phyloP scores from a whole-genome alignment of 2,888 invertebrate genomes.

The Lysandra coridon region DNA sequence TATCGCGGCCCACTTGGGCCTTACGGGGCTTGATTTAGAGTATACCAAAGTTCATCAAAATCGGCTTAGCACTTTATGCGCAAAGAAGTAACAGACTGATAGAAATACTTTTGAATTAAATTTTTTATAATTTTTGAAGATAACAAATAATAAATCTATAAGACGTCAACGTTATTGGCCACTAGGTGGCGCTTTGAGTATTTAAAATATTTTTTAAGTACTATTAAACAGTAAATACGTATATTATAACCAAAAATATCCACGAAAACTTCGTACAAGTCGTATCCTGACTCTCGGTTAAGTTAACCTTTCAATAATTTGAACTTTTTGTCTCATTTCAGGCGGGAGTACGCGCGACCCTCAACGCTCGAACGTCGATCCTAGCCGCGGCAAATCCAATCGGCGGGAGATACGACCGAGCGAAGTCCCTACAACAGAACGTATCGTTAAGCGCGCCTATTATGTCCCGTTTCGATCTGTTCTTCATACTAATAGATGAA shows the following conservation, averaged over 20 bases:
- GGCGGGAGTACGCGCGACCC: conserved; percentile 97
- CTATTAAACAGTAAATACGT: too few species aligned
- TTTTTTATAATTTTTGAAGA: too few species aligned
- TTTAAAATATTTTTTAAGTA: too few species aligned
- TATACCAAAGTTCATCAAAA: too few species aligned
- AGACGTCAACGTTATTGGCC: too few species aligned
- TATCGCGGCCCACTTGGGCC: too few species aligned
- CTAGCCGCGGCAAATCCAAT: conserved; percentile 99
- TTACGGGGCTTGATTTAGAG: too few species aligned
- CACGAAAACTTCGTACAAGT: not conserved
- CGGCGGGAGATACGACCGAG: conserved; percentile 97
- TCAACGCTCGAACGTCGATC: conserved; percentile 98
- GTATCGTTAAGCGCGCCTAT: conserved; percentile 96
- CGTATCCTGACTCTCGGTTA: not conserved
- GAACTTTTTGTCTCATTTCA: conserved; percentile 51
- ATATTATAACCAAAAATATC: not conserved
- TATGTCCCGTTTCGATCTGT: conserved; percentile 99
- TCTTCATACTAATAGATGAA: conserved; percentile 98
- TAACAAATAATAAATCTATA: too few species aligned
- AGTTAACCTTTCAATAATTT: not conserved
- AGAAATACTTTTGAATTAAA: too few species aligned
- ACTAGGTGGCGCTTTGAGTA: too few species aligned
- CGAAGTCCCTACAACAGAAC: conserved; percentile 96
- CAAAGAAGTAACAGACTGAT: too few species aligned
- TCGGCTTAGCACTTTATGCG: too few species aligned